These are phyloP conservation scores for Ascidia mentula DNA, from an alignment of 23 tunicate species.

Conservation along the genomic window DNA sequence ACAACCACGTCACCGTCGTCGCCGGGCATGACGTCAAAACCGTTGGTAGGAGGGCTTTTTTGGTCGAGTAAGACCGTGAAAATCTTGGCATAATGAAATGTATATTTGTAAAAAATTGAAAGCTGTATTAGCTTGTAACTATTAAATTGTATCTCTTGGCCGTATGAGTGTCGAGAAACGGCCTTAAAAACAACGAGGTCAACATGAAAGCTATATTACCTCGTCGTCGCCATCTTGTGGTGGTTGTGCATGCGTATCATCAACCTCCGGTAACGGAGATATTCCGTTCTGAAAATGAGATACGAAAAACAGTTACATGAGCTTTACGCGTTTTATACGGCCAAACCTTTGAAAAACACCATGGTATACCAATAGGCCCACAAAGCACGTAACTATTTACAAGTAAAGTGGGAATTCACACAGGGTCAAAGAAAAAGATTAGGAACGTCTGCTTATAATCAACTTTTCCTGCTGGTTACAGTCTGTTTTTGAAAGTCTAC, in stretches of 20 bases:
- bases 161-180: too few species aligned
- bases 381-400: too few species aligned
- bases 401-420: too few species aligned
- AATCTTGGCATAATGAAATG: conserved; percentile 10
- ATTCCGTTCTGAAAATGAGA: neutral
- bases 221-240: neutral
- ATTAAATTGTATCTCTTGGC: neutral
- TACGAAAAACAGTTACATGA: neutral
- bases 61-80: conserved; percentile 57
- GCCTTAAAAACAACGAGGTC: too few species aligned
- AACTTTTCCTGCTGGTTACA: too few species aligned
- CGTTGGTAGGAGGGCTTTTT: conserved; percentile 63
- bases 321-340: too few species aligned
- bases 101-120: neutral
- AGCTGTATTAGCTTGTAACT: neutral
- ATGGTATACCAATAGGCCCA: too few species aligned
- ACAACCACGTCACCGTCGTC: conserved; percentile 55
- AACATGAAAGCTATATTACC: too few species aligned
- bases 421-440: too few species aligned
- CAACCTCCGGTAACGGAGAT: neutral
- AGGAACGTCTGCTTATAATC: too few species aligned
- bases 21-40: conserved; percentile 56
- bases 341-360: too few species aligned
- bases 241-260: neutral
- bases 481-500: too few species aligned